Percentiles rank a stretch among this genome's conserved stretches.
These are phyloP conservation scores for Caenorhabditis latens DNA, from an alignment of 1,140 invertebrate genomes.

Conservation along the genomic window DNA sequence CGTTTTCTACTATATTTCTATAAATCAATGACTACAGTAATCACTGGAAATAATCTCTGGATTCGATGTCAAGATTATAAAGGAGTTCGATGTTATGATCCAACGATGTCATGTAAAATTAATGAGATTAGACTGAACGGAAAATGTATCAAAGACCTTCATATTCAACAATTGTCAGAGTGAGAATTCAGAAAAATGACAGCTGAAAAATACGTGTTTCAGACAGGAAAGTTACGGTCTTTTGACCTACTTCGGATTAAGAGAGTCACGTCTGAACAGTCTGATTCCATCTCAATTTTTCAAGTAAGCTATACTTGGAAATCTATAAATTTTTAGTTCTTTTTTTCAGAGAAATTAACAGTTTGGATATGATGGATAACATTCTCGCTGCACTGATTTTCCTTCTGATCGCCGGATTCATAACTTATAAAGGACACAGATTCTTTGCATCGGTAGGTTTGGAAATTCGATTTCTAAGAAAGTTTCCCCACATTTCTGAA, in stretches of 20 bases:
- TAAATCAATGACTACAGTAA: not conserved
- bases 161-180: not conserved
- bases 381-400: not conserved
- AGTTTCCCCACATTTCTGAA: no score
- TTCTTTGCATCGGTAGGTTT: constrained; percentile 16
- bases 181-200: not conserved
- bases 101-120: constrained; percentile 9
- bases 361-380: not conserved
- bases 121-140: constrained; percentile 14
- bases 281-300: constrained; percentile 16
- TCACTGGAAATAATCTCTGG: constrained; percentile 24
- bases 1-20: constrained; percentile 36
- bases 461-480: not conserved
- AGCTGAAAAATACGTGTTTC: not conserved
- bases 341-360: constrained; percentile 22
- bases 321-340: not conserved
- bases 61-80: not conserved
- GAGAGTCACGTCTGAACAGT: not conserved
- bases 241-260: constrained; percentile 6
- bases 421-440: constrained; percentile 12
- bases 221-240: not conserved
- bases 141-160: not conserved
- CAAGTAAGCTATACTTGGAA: not conserved
- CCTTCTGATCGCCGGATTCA: not conserved
- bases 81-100: constrained; percentile 17